phyloP scores from a whole-genome alignment of 2,797 vertebrate species.

The Aratinga solstitialis region DNA sequence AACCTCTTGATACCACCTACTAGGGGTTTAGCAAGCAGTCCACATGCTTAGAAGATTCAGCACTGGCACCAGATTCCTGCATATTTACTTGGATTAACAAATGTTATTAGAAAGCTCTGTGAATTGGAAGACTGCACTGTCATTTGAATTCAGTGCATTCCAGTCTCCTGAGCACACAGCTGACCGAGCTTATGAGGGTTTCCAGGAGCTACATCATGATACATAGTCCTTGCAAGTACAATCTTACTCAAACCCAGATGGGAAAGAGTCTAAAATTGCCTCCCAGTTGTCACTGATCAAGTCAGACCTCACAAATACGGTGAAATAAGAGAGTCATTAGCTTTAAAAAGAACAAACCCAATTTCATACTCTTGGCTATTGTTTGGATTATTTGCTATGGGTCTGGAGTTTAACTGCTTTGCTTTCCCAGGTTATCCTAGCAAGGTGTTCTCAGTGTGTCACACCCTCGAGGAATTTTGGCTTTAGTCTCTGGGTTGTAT shows the following conservation, averaged over 20 bases:
- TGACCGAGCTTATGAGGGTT: constrained; percentile 2
- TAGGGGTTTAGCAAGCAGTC: neutral
- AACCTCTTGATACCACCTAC: neutral
- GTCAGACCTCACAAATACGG: neutral
- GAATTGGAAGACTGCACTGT: constrained; percentile 46
- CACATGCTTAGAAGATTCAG: neutral
- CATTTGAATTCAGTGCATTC: constrained; percentile 12
- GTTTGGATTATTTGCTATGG: neutral
- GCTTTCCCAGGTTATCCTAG: neutral
- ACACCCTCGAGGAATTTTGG: neutral
- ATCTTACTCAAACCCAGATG: neutral
- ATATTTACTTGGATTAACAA: constrained; percentile 52
- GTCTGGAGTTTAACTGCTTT: neutral
- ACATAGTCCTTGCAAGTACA: neutral
- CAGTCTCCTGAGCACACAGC: constrained; percentile 4
- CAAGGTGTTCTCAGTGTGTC: neutral
- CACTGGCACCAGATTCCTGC: constrained; percentile 39
- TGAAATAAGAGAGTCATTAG: neutral
- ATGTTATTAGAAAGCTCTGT: constrained; percentile 29
- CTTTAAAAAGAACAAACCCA: neutral
- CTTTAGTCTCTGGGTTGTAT: neutral
- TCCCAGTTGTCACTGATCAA: neutral
- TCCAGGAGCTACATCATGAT: neutral
- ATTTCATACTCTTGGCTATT: neutral
- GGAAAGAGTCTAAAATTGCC: neutral